Percentiles rank a stretch among this genome's conserved stretches.
Conservation (phyloP, 2,888 invertebrate genomes). For the Orthonevra nobilis region DNA sequence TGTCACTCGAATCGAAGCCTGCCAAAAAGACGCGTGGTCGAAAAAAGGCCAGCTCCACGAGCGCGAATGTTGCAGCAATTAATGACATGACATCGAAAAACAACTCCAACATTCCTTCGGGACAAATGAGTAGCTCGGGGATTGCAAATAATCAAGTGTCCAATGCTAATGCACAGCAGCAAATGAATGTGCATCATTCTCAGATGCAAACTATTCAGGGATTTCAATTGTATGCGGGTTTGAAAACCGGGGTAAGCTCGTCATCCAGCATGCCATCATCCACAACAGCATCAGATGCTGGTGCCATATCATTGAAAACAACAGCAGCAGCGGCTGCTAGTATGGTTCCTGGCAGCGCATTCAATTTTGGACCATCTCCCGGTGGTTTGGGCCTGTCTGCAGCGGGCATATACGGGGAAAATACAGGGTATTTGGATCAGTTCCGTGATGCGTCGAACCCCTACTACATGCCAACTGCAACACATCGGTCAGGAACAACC, state of each 20-base stretch:
- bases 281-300: constrained; percentile 69
- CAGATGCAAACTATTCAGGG: constrained; percentile 78
- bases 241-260: constrained; percentile 80
- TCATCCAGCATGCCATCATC: constrained; percentile 69
- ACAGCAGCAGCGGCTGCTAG: constrained; percentile 80
- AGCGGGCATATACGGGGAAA: constrained; percentile 83
- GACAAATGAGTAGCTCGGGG: constrained; percentile 43
- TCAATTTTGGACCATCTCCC: constrained; percentile 89
- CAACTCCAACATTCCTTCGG: constrained; percentile 47
- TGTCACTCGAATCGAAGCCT: constrained; percentile 58
- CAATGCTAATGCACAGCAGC: constrained; percentile 69
- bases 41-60: constrained; percentile 43
- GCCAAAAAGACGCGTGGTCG: constrained; percentile 52
- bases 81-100: constrained; percentile 71
- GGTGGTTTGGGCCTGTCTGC: constrained; percentile 80
- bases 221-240: constrained; percentile 83
- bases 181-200: constrained; percentile 72
- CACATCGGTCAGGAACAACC: constrained; percentile 77
- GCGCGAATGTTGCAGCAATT: constrained; percentile 54
- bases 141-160: constrained; percentile 40
- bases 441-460: constrained; percentile 84
- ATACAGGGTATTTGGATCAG: constrained; percentile 86
- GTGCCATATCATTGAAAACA: constrained; percentile 84
- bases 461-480: constrained; percentile 81
- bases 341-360: constrained; percentile 90